Conservation (phyloP, 2,797 vertebrate genomes). For the Melopsittacus undulatus region DNA sequence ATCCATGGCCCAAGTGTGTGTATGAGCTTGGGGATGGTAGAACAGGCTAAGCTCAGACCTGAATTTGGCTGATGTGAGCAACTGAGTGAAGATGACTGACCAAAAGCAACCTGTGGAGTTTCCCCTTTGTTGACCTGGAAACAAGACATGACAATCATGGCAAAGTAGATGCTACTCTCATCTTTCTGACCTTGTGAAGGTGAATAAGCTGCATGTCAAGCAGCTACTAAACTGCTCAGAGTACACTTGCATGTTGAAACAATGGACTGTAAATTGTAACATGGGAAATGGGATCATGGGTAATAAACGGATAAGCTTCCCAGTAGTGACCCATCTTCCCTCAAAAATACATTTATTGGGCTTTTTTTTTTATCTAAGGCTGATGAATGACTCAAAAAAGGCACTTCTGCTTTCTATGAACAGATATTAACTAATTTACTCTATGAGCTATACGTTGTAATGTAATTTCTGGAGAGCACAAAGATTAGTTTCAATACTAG, state of each 20-base stretch:
- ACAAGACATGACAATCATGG: not conserved
- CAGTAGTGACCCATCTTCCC: not conserved
- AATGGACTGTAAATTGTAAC: not conserved
- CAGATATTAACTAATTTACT: not conserved
- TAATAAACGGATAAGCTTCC: not conserved
- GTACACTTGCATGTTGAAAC: not conserved
- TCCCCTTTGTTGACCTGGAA: not conserved
- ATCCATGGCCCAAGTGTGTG: not conserved
- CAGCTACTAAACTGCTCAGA: not conserved
- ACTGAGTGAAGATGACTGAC: not conserved
- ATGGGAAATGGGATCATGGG: not conserved
- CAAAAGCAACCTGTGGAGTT: not conserved
- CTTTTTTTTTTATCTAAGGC: not conserved
- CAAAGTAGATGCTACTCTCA: not conserved
- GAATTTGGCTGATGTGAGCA: not conserved
- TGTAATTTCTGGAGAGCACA: not conserved
- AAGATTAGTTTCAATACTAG: not conserved
- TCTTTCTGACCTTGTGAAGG: not conserved
- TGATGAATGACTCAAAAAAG: conserved; percentile 10
- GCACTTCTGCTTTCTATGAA: not conserved
- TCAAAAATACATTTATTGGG: not conserved
- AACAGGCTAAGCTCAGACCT: not conserved
- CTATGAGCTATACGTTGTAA: not conserved
- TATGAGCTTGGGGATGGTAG: rapidly evolving
- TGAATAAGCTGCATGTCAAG: not conserved